Base-by-base conservation (phyloP, 1,140 invertebrate genomes). In the Oscheius sp. region DNA sequence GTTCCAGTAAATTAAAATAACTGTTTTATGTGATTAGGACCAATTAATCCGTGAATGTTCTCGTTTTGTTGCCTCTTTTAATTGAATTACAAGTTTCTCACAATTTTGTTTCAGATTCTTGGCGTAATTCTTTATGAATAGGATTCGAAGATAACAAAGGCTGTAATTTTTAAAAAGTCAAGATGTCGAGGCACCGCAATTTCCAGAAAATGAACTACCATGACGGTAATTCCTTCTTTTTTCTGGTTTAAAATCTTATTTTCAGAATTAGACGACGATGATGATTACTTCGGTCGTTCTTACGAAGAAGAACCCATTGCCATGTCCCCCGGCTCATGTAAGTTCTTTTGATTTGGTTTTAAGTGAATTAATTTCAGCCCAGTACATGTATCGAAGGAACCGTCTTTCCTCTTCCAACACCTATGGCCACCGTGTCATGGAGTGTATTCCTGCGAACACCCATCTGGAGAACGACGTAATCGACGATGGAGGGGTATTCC, bases 261-360 rank as follows among this genome's bases (percentile, higher is more conserved):
- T 65, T 15, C 36, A 65, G 63, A 65, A 18, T 15, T 34, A 4
- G 61, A 67, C 35, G 67, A 74, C 23, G 69, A 74, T 42, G 72
- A 70, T 28, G 72, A 74, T 42, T 63, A 74, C 34, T 74, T 42
- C 34, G 72, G 72, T 3, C 69, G 72, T 15, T 74, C 72, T n/a
- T 55, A 61, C 31, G 72, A 74, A 26, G 72, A 74, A 28, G 72
- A 74, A n/a, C n/a, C 32, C 10, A 49, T 65, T 15, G n/a, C 72
- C 10, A n/a, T 74, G 23, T 74, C 72, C 36, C 72, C 72, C 23
- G 45, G 36, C 35, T 73, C 34, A 18, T 62, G 72, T 74, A 32
- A 74, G 70, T 29, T 4, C 4, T 15, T 38, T 74, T 31, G 7
- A 3, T 20, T 55, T 23, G 28, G 4, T 36, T 73, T 55, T 46